phyloP scores from a whole-genome alignment of 37 sponge, comb jelly and placozoan species.

The Cliona cf. orientalis region DNA sequence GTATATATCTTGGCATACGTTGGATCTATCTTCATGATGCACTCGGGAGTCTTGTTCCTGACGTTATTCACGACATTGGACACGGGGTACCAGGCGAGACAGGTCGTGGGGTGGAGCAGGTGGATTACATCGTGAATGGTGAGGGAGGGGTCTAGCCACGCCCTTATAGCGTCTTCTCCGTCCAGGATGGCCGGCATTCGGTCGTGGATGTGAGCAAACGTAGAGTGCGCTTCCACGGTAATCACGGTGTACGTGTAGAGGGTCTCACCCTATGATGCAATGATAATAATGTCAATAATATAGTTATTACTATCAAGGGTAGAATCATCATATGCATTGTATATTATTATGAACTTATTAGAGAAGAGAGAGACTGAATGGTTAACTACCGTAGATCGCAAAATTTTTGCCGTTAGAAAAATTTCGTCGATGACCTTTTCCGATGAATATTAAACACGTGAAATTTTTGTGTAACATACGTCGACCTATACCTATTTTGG shows the following conservation, averaged over 20 bases:
- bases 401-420: no score
- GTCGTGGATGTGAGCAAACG: slow-evolving; percentile 76
- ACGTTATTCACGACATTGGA: slow-evolving; percentile 80
- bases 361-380: no score
- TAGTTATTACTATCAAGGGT: no score
- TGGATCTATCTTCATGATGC: slow-evolving; percentile 66
- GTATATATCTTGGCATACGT: slow-evolving; percentile 1
- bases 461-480: no score
- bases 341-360: no score
- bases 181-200: slow-evolving; percentile 94
- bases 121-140: slow-evolving; percentile 46
- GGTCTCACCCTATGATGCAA: slow-evolving; percentile 64
- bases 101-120: slow-evolving; percentile 23
- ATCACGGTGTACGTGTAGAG: slow-evolving; percentile 86
- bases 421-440: no score
- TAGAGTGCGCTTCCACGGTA: slow-evolving; percentile 78
- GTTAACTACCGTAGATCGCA: no score
- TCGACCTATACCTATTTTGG: no score
- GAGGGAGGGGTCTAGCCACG: slow-evolving; percentile 69
- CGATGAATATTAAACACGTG: no score
- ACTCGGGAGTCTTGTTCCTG: slow-evolving; percentile 77
- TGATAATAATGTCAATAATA: no score
- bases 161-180: slow-evolving; percentile 65
- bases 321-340: no score
- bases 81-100: slow-evolving; percentile 84